Conservation (phyloP, 2,113 vertebrate genomes). For the Pteronura brasiliensis region DNA sequence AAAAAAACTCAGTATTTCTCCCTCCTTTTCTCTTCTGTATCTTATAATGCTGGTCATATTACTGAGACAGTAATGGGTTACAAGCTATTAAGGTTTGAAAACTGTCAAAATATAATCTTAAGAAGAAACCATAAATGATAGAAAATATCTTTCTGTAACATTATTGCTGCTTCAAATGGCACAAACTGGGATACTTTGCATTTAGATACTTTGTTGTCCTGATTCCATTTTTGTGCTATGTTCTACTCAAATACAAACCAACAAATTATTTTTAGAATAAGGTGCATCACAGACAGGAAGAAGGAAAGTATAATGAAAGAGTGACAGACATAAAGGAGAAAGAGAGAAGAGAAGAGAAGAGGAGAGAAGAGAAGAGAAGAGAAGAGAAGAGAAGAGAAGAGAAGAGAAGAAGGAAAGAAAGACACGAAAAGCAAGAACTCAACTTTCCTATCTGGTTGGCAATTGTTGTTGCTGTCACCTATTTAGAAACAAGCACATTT, state of each 20-base stretch:
- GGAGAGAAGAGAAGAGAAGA: not conserved
- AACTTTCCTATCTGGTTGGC: not conserved
- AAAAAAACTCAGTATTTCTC: not conserved
- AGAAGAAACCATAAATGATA: not conserved
- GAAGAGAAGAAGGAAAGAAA: not conserved
- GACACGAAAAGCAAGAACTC: not conserved
- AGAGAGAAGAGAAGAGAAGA: not conserved
- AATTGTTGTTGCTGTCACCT: not conserved
- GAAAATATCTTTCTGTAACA: not conserved
- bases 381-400: not conserved
- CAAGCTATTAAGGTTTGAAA: not conserved
- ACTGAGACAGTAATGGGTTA: not conserved
- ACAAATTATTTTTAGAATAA: not conserved
- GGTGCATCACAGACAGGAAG: not conserved
- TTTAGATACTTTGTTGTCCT: slow-evolving; percentile 29
- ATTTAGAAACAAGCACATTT: not conserved
- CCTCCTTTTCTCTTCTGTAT: not conserved
- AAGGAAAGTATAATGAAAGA: not conserved
- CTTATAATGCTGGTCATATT: not conserved
- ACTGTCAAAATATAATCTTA: not conserved
- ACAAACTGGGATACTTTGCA: not conserved
- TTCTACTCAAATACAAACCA: not conserved
- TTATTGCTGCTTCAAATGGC: not conserved
- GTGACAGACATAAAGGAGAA: not conserved
- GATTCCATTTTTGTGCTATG: not conserved